These are phyloP conservation scores for Drosophila borealis DNA, from an alignment of 2,888 invertebrate species.

Conservation along the genomic window DNA sequence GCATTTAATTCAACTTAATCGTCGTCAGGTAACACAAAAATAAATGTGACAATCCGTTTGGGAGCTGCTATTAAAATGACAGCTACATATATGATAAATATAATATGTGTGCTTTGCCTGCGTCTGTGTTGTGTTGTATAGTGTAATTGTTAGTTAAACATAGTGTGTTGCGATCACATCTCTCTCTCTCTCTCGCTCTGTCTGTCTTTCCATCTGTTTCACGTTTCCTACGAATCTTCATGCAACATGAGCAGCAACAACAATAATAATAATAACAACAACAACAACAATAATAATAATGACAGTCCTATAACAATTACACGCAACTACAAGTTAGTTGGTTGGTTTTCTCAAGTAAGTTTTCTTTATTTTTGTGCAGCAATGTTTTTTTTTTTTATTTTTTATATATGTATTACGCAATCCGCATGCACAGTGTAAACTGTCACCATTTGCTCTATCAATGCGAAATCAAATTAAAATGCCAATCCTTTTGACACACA, in stretches of 20 bases:
- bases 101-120: slow-evolving; percentile 5
- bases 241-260: slow-evolving; percentile 39
- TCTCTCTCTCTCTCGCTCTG: slow-evolving; percentile 14
- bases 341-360: slow-evolving; percentile 84
- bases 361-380: slow-evolving; percentile 43
- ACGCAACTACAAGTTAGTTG: slow-evolving; percentile 73
- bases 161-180: slow-evolving; percentile 3
- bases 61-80: slow-evolving; percentile 36
- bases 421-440: slow-evolving; percentile 31
- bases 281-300: slow-evolving; percentile 27
- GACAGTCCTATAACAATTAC: slow-evolving; percentile 47
- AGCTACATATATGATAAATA: not conserved
- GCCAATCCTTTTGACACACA: slow-evolving; percentile 63
- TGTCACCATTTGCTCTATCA: slow-evolving; percentile 55
- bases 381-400: slow-evolving; percentile 21
- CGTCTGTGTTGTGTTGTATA: slow-evolving; percentile 27
- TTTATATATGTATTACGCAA: slow-evolving; percentile 37
- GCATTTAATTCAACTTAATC: slow-evolving; percentile 46
- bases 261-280: slow-evolving; percentile 17
- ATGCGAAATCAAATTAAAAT: slow-evolving; percentile 76
- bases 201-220: slow-evolving; percentile 5
- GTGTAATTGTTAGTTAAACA: slow-evolving; percentile 15
- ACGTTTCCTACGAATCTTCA: slow-evolving; percentile 4
- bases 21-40: slow-evolving; percentile 52
- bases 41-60: slow-evolving; percentile 27